Conservation (phyloP, 2,797 vertebrate species). For the Serranus cabrilla region DNA sequence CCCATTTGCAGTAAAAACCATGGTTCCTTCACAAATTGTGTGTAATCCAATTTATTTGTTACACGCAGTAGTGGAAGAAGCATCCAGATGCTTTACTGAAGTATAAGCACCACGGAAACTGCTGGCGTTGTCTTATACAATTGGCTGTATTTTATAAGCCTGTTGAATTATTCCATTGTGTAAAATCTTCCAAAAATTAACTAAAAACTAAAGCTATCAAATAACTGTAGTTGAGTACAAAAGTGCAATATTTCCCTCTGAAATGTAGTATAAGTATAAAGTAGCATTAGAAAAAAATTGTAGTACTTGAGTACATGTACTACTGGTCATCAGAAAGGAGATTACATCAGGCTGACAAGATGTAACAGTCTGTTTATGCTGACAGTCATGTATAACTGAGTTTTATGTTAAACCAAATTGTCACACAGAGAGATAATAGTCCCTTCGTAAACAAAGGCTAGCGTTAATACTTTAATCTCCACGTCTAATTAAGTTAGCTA, state of each 20-base stretch:
- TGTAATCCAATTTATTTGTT: slow-evolving; percentile 8
- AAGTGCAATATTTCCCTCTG: too few relatives aligned
- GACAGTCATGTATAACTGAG: not conserved
- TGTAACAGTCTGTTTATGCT: not conserved
- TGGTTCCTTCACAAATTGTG: not conserved
- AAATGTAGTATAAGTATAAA: too few relatives aligned
- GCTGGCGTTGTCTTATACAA: too few relatives aligned
- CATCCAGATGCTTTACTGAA: too few relatives aligned
- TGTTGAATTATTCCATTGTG: too few relatives aligned
- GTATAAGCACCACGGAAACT: too few relatives aligned
- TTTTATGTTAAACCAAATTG: not conserved
- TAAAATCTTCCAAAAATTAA: too few relatives aligned
- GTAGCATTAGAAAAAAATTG: too few relatives aligned
- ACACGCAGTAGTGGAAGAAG: not conserved
- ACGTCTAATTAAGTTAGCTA: slow-evolving; percentile 38
- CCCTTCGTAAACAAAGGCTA: slow-evolving; percentile 77
- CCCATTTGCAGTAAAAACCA: not conserved
- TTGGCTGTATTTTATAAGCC: too few relatives aligned
- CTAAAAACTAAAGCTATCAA: too few relatives aligned
- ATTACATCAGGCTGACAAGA: not conserved
- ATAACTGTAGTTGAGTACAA: too few relatives aligned
- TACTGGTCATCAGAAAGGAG: not conserved
- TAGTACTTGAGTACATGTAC: too few relatives aligned
- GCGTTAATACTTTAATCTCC: slow-evolving; percentile 81
- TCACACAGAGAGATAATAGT: not conserved